phyloP scores from a whole-genome alignment of 2,888 invertebrate genomes.

The Bombyx huttoni region DNA sequence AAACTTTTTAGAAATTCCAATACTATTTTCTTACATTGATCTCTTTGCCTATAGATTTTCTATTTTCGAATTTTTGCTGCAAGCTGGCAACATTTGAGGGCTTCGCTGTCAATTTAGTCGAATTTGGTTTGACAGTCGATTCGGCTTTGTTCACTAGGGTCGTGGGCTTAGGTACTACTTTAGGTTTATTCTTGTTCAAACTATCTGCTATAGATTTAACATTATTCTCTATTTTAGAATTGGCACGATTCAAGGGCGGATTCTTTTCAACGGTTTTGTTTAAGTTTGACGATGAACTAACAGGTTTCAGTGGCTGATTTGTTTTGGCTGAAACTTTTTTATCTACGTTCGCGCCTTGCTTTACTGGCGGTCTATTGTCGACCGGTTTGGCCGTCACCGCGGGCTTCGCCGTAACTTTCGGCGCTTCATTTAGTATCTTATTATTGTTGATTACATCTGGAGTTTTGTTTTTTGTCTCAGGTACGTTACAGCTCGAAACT shows the following conservation, averaged over 20 bases:
- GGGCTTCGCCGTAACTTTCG: conserved; percentile 60
- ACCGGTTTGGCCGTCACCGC: conserved; percentile 46
- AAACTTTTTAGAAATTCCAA: conserved; percentile 6
- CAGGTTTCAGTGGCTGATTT: conserved; percentile 36
- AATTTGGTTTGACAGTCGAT: conserved; percentile 40
- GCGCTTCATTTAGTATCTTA: conserved; percentile 50
- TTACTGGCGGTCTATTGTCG: conserved; percentile 50
- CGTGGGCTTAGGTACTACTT: conserved; percentile 57
- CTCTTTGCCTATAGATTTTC: conserved; percentile 61
- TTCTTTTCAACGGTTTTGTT: conserved; percentile 41
- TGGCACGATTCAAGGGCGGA: conserved; percentile 34
- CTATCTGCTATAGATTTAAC: conserved; percentile 61
- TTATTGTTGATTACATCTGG: conserved; percentile 75
- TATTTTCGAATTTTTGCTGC: conserved; percentile 84
- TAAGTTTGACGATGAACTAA: conserved; percentile 29
- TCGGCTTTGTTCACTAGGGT: conserved; percentile 39
- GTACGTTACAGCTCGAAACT: conserved; percentile 79
- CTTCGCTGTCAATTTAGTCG: conserved; percentile 67
- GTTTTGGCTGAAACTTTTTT: conserved; percentile 44
- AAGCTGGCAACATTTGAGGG: conserved; percentile 81
- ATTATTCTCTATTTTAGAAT: conserved; percentile 49
- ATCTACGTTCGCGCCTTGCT: conserved; percentile 47
- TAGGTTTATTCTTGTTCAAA: conserved; percentile 61
- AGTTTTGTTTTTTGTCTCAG: conserved; percentile 67
- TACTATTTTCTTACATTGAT: conserved; percentile 43